Evolutionary conservation across 2,113 vertebrate species (phyloP), one percentile per base, ranked within the genome.

Genomic region (Tautogolabrus adspersus): DNA sequence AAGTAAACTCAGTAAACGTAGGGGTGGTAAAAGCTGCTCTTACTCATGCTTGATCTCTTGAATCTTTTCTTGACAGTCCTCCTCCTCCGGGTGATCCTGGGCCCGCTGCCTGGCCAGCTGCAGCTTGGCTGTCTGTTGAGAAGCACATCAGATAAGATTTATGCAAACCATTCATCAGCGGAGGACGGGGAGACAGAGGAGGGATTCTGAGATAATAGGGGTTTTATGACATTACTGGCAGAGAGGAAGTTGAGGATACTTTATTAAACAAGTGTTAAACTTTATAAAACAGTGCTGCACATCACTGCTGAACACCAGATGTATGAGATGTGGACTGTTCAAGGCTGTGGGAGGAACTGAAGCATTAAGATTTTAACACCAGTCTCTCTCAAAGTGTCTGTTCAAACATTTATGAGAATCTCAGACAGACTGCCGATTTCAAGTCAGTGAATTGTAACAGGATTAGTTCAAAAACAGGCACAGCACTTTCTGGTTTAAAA

Each of bases 31-130:
- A 61, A 38, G 67, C 74, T 72, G 79, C 55, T 88, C 96, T 90
- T 94, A 97, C 96, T 93, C 94, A 30, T 96, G 96, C 89, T 94
- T 97, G 84, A 97, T 86, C 66, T 95, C 91, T 69, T 68, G 95
- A 77, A 96, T 93, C 85, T 94, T 93, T 85, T 96, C 96, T 75
- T 93, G 92, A 88, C 94, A 91, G 57, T 65, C 71, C 0, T 94
- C 95, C 12, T 93, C 93, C 9, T 94, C 91, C 2, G 96, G 96
- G 74, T 95, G 94, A 78, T 97, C 96, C 91, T 96, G 95, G 0
- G 85, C 95, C 66, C 65, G 94, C 91, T 98, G 96, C 89, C 87
- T 94, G 37, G 94, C 95, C 83, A 98, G 93, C 91, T 98, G 97
- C 63, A 97, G 93, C 91, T 93, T 94, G 0, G 95, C 97, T 0